These are phyloP conservation scores for Pachymerium ferrugineum DNA, from an alignment of 2,888 invertebrate species.

Conservation along the genomic window DNA sequence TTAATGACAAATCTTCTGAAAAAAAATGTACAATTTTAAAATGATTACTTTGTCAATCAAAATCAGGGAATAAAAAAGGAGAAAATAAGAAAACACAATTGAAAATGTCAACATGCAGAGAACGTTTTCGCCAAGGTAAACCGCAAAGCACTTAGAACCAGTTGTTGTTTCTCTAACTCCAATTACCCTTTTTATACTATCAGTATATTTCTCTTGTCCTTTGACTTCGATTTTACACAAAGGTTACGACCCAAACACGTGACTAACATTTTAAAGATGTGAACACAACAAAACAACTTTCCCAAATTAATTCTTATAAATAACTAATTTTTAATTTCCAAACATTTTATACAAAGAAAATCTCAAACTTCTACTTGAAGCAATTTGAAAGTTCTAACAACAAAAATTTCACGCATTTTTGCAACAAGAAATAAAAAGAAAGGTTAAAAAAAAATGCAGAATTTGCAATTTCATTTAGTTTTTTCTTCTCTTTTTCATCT, in stretches of 20 bases:
- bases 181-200: not conserved
- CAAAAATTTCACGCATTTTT: not conserved
- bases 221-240: not conserved
- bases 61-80: not conserved
- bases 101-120: not conserved
- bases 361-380: not conserved
- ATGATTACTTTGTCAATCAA: not conserved
- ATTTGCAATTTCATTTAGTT: not conserved
- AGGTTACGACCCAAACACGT: not conserved
- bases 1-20: not conserved
- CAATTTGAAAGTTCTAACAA: not conserved
- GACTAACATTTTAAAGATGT: not conserved
- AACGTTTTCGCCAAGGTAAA: not conserved
- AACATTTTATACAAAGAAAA: not conserved
- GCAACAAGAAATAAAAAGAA: not conserved
- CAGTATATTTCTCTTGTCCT: not conserved
- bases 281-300: not conserved
- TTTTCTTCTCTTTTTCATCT: not conserved
- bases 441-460: not conserved
- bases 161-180: not conserved
- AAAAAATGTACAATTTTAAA: not conserved
- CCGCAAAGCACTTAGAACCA: not conserved
- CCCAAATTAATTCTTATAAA: not conserved
- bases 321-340: not conserved
- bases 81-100: not conserved